Evolutionary conservation across 1,140 invertebrate genomes (phyloP).

Genomic region (Drosophila orosa): DNA sequence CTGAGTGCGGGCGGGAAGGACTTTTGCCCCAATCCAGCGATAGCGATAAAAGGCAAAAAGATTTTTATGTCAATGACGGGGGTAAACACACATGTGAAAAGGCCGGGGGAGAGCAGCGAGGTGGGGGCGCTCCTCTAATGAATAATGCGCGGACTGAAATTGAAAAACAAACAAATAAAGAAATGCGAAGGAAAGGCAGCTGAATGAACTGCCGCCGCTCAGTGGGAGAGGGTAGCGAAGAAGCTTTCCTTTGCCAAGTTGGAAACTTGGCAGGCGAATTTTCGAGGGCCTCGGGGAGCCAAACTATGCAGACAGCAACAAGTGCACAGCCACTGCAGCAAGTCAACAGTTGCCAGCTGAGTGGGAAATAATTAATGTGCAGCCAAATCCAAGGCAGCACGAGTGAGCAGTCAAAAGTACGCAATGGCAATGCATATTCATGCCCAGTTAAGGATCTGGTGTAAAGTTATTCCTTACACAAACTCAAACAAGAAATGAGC

Average conservation of each 20-base stretch:
- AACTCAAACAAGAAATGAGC: conserved; percentile 37
- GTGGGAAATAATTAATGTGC: conserved; percentile 73
- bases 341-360: conserved; percentile 70
- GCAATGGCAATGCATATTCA: conserved; percentile 51
- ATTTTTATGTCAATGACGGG: conserved; percentile 72
- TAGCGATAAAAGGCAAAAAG: conserved; percentile 73
- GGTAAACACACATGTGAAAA: conserved; percentile 46
- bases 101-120: background rate
- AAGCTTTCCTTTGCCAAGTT: conserved; percentile 21
- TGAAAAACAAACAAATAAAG: conserved; percentile 79
- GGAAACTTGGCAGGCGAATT: conserved; percentile 31
- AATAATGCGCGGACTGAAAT: conserved; percentile 70
- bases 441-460: conserved; percentile 23
- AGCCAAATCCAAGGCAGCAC: conserved; percentile 32
- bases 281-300: conserved; percentile 37
- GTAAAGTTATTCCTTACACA: conserved; percentile 30
- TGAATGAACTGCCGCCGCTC: conserved; percentile 7
- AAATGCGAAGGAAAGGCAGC: conserved; percentile 26
- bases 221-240: too few relatives aligned
- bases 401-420: conserved; percentile 49
- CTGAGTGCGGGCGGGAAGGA: conserved; percentile 19
- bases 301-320: conserved; percentile 55
- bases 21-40: conserved; percentile 26
- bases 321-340: conserved; percentile 55
- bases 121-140: conserved; percentile 49